Percentiles rank a stretch among this genome's conserved stretches.
These are phyloP conservation scores for Lypha dubia DNA, from an alignment of 2,888 invertebrate species.

Conservation along the genomic window DNA sequence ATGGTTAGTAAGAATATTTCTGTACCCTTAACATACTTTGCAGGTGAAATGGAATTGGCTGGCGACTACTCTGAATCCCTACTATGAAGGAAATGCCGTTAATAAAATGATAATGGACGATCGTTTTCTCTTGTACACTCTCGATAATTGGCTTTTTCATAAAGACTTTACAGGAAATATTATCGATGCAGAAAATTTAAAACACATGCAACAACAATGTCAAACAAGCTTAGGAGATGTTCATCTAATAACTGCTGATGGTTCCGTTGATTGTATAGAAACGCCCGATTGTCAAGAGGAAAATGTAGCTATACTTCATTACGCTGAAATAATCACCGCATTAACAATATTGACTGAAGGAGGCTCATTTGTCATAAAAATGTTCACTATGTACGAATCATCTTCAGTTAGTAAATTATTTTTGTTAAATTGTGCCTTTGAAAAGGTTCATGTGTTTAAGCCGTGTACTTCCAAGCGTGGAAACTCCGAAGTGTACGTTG, in stretches of 20 bases:
- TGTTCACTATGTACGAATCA: constrained; percentile 95
- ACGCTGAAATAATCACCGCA: constrained; percentile 92
- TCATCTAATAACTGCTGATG: constrained; percentile 94
- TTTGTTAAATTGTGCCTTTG: constrained; percentile 90
- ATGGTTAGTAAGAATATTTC: too few species aligned
- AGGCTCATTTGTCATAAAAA: constrained; percentile 93
- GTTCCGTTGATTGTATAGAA: constrained; percentile 94
- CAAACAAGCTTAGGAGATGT: constrained; percentile 84
- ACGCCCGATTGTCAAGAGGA: constrained; percentile 94
- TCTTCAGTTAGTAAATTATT: constrained; percentile 91
- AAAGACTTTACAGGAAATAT: constrained; percentile 93
- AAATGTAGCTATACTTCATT: constrained; percentile 90
- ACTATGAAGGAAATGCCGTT: constrained; percentile 93
- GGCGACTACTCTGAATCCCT: constrained; percentile 94
- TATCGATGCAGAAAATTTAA: constrained; percentile 88
- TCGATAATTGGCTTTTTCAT: constrained; percentile 94
- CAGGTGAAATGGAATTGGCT: constrained; percentile 91
- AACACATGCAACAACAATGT: constrained; percentile 85
- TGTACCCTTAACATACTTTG: neutral
- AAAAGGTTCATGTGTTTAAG: constrained; percentile 90
- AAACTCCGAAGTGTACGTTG: constrained; percentile 95
- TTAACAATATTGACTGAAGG: constrained; percentile 87
- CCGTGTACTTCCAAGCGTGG: constrained; percentile 97
- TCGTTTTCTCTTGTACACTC: constrained; percentile 90
- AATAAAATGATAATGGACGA: constrained; percentile 89